A percentile compares a stretch with the other conserved stretches of the same genome.
Evolutionary conservation across 2,113 vertebrate genomes (phyloP).

Genomic region (Hypanus sabinus): DNA sequence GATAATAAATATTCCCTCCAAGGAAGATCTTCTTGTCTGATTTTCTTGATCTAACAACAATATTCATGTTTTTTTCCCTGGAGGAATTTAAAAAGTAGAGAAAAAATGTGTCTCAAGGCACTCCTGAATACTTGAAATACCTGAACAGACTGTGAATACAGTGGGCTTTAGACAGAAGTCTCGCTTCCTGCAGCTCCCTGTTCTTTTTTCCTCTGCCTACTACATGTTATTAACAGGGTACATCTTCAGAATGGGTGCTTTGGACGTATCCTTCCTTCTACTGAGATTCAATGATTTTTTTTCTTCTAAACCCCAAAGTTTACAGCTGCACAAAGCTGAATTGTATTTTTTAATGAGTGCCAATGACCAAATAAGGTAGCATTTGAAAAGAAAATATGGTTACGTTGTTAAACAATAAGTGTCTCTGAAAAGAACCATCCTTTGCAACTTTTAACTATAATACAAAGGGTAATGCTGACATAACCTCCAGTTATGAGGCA

Average conservation of each 20-base stretch:
- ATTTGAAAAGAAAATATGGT: too few species aligned
- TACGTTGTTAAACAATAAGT: too few species aligned
- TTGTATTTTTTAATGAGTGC: too few species aligned
- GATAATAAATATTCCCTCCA: background rate
- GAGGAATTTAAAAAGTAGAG: background rate
- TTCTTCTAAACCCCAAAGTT: too few species aligned
- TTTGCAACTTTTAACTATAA: too few species aligned
- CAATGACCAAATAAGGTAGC: too few species aligned
- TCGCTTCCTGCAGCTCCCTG: background rate
- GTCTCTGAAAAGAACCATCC: too few species aligned
- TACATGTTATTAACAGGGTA: background rate
- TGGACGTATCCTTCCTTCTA: too few species aligned
- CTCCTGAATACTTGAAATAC: conserved; percentile 14
- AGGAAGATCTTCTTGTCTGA: background rate
- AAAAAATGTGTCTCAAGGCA: background rate
- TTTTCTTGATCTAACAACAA: background rate
- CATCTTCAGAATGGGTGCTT: background rate
- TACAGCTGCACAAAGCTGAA: too few species aligned
- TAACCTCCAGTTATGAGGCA: too few species aligned
- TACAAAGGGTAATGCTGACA: too few species aligned
- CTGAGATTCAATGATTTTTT: background rate
- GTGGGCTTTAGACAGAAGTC: background rate
- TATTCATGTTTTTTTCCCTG: background rate
- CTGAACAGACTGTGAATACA: background rate
- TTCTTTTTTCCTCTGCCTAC: background rate